Conservation (phyloP, 2,113 vertebrate species). For the Eclectus roratus region DNA sequence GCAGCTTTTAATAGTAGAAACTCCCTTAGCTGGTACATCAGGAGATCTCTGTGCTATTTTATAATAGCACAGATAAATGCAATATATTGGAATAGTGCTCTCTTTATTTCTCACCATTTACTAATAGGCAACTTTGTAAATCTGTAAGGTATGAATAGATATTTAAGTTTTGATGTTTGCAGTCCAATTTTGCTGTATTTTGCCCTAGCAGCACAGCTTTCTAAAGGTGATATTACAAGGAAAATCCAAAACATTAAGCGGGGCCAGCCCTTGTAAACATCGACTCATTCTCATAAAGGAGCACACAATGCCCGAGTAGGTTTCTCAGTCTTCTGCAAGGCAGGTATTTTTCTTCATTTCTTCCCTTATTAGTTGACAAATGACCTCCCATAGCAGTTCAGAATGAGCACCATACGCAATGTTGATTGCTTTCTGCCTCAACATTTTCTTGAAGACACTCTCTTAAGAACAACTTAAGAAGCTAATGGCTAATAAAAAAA, state of each 20-base stretch:
- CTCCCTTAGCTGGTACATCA: neutral
- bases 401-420: accelerated
- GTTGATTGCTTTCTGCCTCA: neutral
- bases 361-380: neutral
- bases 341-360: neutral
- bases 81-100: neutral
- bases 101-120: neutral
- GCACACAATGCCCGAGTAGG: no score
- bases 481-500: neutral
- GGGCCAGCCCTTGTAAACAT: neutral
- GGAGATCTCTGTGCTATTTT: neutral
- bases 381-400: neutral
- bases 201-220: neutral
- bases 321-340: neutral
- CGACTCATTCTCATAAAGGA: neutral
- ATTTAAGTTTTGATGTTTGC: neutral
- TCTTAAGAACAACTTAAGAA: neutral
- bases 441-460: neutral
- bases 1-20: neutral
- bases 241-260: neutral
- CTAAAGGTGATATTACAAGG: neutral
- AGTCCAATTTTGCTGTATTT: neutral
- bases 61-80: no score
- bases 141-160: neutral
- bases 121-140: neutral